Conservation (phyloP, 2,113 vertebrate genomes). For the Antennarius striatus region DNA sequence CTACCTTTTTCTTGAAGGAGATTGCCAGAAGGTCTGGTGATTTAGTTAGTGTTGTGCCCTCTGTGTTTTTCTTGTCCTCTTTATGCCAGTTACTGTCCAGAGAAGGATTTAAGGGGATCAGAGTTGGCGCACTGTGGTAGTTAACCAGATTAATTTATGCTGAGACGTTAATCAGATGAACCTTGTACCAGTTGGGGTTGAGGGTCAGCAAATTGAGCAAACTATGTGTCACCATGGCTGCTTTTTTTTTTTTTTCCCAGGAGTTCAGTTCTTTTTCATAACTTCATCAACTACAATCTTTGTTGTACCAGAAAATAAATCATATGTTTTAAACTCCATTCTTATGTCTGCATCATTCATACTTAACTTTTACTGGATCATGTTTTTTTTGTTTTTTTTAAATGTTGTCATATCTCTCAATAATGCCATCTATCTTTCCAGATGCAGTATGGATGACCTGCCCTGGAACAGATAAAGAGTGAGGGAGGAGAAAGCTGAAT, state of each 20-base stretch:
- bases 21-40: not conserved
- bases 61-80: not conserved
- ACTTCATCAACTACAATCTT: no score
- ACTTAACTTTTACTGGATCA: not conserved
- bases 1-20: not conserved
- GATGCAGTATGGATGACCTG: constrained; percentile 53
- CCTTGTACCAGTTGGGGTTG: constrained; percentile 53
- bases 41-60: not conserved
- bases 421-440: constrained; percentile 23
- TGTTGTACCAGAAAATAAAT: no score
- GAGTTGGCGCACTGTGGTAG: constrained; percentile 47
- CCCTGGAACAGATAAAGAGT: constrained; percentile 35
- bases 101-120: constrained; percentile 56
- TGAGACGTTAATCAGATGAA: constrained; percentile 71
- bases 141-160: constrained; percentile 78
- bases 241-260: not conserved
- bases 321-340: constrained; percentile 15
- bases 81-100: constrained; percentile 19
- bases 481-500: constrained; percentile 16
- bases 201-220: constrained; percentile 11
- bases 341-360: not conserved
- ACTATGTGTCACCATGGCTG: no score
- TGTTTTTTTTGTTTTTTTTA: not conserved
- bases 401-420: constrained; percentile 15
- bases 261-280: not conserved